Evolutionary conservation across 2,113 vertebrate genomes (phyloP).

Genomic region (Mirounga angustirostris): DNA sequence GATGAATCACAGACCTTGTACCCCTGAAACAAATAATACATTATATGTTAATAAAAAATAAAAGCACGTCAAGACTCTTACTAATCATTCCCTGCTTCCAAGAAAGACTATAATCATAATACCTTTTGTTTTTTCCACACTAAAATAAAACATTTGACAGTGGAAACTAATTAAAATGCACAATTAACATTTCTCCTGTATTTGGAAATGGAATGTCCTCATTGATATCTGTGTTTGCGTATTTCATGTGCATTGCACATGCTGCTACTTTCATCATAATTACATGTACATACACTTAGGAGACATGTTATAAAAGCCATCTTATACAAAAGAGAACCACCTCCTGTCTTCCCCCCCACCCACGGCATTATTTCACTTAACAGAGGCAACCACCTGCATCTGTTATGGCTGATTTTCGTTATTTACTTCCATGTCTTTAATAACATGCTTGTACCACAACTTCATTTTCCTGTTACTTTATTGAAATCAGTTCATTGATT

Average conservation of each 20-base stretch:
- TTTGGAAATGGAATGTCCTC: background rate
- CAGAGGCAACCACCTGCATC: background rate
- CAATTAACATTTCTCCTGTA: background rate
- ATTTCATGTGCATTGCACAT: background rate
- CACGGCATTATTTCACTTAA: background rate
- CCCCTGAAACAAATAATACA: too few relatives aligned
- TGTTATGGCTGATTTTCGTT: background rate
- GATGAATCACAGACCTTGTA: too few relatives aligned
- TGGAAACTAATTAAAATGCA: slow-evolving; percentile 31
- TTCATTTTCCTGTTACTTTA: background rate
- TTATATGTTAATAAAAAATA: too few relatives aligned
- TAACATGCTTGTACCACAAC: background rate
- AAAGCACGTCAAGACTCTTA: background rate
- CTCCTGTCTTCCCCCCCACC: background rate
- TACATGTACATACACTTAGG: background rate
- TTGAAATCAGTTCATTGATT: background rate
- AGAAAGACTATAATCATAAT: background rate
- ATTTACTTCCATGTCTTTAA: background rate
- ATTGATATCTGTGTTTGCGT: background rate
- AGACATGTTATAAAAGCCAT: background rate
- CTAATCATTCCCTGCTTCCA: background rate
- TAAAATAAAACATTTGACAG: slow-evolving; percentile 4
- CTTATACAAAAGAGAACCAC: background rate
- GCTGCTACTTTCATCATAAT: background rate
- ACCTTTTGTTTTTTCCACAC: background rate